Evolutionary conservation across 2,888 invertebrate species (phyloP).

Genomic region (Hydriomena furcata): DNA sequence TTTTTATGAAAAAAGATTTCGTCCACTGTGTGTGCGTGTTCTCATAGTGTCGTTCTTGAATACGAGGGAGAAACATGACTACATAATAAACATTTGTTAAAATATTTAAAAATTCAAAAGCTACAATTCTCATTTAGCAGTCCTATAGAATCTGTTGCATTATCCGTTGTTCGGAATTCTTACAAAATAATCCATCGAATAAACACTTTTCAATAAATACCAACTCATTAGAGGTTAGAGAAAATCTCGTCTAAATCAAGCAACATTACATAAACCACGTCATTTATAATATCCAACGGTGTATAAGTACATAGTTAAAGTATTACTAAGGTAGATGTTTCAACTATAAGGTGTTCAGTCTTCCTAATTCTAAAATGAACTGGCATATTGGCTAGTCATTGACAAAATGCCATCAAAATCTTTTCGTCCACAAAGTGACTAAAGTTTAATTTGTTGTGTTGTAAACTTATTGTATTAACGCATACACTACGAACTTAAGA

Average conservation of each 20-base stretch:
- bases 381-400: constrained; percentile 20
- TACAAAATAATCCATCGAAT: not conserved
- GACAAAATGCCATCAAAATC: constrained; percentile 35
- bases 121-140: no score
- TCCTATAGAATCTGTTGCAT: not conserved
- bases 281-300: constrained; percentile 31
- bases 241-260: constrained; percentile 11
- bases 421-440: constrained; percentile 37
- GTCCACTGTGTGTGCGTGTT: no score
- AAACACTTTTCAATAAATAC: constrained; percentile 1
- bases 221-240: not conserved
- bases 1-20: no score
- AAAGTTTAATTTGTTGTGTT: constrained; percentile 51
- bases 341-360: constrained; percentile 58
- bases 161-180: not conserved
- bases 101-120: no score
- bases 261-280: constrained; percentile 6
- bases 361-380: constrained; percentile 56
- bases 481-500: constrained; percentile 42
- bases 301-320: constrained; percentile 68
- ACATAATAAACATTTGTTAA: no score
- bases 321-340: constrained; percentile 52
- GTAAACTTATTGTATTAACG: constrained; percentile 57
- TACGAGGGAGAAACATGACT: no score
- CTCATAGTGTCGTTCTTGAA: no score